Percentiles rank a stretch among this genome's conserved stretches.
Evolutionary conservation across 2,888 invertebrate genomes (phyloP).

Genomic region (Drosophila tanythrix): DNA sequence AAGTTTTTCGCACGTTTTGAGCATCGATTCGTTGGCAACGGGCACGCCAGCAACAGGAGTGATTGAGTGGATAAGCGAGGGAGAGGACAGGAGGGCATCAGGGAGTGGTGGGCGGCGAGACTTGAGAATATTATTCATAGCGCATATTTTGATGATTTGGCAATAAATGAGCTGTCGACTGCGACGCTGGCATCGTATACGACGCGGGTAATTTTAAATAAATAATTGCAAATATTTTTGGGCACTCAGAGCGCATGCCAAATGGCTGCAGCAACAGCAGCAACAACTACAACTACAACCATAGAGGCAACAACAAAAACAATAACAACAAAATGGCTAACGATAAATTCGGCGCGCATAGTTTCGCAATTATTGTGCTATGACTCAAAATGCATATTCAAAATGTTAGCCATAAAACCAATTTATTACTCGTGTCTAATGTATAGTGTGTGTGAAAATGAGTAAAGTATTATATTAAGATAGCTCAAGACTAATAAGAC

Average conservation of each 20-base stretch:
- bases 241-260: slow-evolving; percentile 76
- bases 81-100: not conserved
- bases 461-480: not conserved
- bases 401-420: slow-evolving; percentile 65
- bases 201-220: slow-evolving; percentile 63
- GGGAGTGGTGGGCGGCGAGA: not conserved
- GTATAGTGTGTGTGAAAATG: slow-evolving; percentile 3
- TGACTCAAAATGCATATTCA: slow-evolving; percentile 69
- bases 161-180: slow-evolving; percentile 52
- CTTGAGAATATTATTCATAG: slow-evolving; percentile 66
- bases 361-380: slow-evolving; percentile 76
- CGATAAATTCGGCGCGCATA: slow-evolving; percentile 61
- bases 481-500: not conserved
- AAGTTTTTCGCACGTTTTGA: slow-evolving; percentile 76
- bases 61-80: slow-evolving; percentile 7
- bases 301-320: slow-evolving; percentile 9
- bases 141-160: slow-evolving; percentile 67
- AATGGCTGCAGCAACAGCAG: slow-evolving; percentile 49
- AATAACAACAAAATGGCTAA: slow-evolving; percentile 47
- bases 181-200: slow-evolving; percentile 39
- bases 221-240: slow-evolving; percentile 80
- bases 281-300: slow-evolving; percentile 29
- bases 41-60: slow-evolving; percentile 5
- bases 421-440: slow-evolving; percentile 29
- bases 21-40: slow-evolving; percentile 27